These are phyloP conservation scores for Sebastes itinus DNA, from an alignment of 2,797 vertebrate species.

Conservation along the genomic window DNA sequence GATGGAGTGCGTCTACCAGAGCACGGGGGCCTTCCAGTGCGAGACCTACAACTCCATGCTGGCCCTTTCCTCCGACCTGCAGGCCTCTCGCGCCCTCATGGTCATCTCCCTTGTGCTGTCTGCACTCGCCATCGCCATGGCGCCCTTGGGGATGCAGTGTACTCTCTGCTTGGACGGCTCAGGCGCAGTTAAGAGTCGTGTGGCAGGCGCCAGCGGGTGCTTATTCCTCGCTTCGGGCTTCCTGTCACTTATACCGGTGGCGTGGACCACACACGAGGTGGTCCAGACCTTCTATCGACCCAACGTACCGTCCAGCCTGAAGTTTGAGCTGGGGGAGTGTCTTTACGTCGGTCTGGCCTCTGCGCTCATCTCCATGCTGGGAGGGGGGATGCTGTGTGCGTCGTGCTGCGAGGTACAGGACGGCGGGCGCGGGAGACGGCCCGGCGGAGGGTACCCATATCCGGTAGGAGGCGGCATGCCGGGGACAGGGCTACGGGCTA, in stretches of 20 bases:
- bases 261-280: slow-evolving; percentile 93
- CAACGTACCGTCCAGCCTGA: slow-evolving; percentile 85
- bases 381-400: slow-evolving; percentile 87
- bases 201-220: slow-evolving; percentile 84
- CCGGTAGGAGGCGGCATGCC: slow-evolving; percentile 59
- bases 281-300: slow-evolving; percentile 90
- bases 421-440: slow-evolving; percentile 45
- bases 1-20: slow-evolving; percentile 96
- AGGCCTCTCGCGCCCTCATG: slow-evolving; percentile 94
- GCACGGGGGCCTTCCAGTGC: slow-evolving; percentile 95
- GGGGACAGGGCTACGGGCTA: slow-evolving; percentile 34
- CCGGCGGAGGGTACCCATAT: slow-evolving; percentile 70
- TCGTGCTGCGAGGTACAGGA: slow-evolving; percentile 82
- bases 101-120: slow-evolving; percentile 90
- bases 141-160: slow-evolving; percentile 91
- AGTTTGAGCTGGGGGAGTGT: slow-evolving; percentile 93
- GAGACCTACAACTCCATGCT: slow-evolving; percentile 96
- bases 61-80: slow-evolving; percentile 87
- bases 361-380: slow-evolving; percentile 87
- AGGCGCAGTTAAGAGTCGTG: slow-evolving; percentile 81
- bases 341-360: slow-evolving; percentile 91
- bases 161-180: slow-evolving; percentile 89
- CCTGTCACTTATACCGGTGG: slow-evolving; percentile 89
- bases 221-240: slow-evolving; percentile 88
- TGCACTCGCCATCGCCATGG: slow-evolving; percentile 80